These are phyloP conservation scores for Athalia circularis DNA, from an alignment of 2,888 invertebrate species.

Conservation along the genomic window DNA sequence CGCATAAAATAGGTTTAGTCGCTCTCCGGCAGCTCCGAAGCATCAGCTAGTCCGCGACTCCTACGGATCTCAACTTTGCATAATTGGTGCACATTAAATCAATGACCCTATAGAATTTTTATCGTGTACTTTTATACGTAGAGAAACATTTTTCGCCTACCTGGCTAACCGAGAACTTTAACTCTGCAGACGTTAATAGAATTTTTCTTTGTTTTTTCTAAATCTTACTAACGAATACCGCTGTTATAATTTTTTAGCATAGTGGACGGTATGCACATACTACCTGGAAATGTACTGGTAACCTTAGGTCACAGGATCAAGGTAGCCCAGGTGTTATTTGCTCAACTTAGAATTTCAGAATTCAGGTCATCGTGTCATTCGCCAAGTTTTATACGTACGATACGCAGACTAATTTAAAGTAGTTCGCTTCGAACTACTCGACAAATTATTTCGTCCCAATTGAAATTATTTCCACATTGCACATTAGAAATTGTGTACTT, in stretches of 20 bases:
- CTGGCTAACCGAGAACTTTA: background rate
- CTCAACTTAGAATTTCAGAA: background rate
- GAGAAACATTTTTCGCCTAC: background rate
- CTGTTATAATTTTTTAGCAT: background rate
- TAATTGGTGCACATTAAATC: constrained; percentile 21
- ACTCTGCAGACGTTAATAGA: background rate
- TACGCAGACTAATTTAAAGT: background rate
- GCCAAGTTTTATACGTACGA: background rate
- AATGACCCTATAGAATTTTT: constrained; percentile 25
- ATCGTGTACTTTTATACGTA: background rate
- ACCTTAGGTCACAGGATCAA: constrained; percentile 17
- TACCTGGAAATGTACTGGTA: background rate
- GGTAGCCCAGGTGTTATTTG: background rate
- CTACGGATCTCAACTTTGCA: constrained; percentile 33
- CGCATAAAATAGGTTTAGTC: constrained; percentile 9
- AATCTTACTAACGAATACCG: background rate
- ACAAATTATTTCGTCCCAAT: background rate
- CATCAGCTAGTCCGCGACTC: background rate
- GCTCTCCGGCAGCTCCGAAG: constrained; percentile 4
- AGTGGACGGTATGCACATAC: background rate
- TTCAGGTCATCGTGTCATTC: constrained; percentile 1
- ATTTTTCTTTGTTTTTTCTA: background rate
- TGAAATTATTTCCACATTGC: background rate
- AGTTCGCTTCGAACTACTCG: background rate
- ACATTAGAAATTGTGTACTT: no score